A percentile compares a stretch with the other conserved stretches of the same genome.
Evolutionary conservation across 2,888 invertebrate genomes (phyloP).

Genomic region (Lithophane semibrunnea): DNA sequence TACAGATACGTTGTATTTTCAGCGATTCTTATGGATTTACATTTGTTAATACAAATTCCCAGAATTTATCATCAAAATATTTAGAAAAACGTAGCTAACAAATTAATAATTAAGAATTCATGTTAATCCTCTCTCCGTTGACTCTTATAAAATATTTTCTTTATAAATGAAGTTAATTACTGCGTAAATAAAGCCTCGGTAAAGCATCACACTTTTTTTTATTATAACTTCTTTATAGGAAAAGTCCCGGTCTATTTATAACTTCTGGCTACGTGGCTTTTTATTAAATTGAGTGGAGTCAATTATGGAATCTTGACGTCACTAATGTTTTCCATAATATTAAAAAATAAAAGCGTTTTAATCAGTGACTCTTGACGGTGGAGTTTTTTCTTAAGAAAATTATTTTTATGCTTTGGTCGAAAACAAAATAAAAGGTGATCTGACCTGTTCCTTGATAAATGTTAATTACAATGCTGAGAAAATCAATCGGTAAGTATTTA

Average conservation of each 20-base stretch:
- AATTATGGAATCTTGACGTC: conserved; percentile 44
- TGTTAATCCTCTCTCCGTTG: conserved; percentile 46
- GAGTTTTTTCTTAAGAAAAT: background rate
- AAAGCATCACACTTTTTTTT: conserved; percentile 47
- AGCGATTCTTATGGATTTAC: too few species aligned
- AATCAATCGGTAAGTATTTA: background rate
- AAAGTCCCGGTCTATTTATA: conserved; percentile 37
- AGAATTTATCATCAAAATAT: background rate
- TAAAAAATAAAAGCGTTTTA: conserved; percentile 35
- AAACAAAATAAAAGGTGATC: too few species aligned
- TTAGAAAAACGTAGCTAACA: background rate
- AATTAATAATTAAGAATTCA: conserved; percentile 63
- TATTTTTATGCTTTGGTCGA: background rate
- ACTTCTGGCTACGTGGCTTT: conserved; percentile 43
- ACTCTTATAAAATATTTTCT: conserved; percentile 52
- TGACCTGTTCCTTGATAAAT: background rate
- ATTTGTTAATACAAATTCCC: background rate
- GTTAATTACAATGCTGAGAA: background rate
- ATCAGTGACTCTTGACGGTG: conserved; percentile 6
- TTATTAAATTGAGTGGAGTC: conserved; percentile 51
- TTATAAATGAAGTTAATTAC: conserved; percentile 64
- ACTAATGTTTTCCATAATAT: conserved; percentile 36
- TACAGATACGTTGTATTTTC: background rate
- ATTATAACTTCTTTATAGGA: conserved; percentile 39
- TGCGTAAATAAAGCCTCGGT: conserved; percentile 48